Conservation (phyloP, 2,113 vertebrate species). For the Syngnathus scovelli region DNA sequence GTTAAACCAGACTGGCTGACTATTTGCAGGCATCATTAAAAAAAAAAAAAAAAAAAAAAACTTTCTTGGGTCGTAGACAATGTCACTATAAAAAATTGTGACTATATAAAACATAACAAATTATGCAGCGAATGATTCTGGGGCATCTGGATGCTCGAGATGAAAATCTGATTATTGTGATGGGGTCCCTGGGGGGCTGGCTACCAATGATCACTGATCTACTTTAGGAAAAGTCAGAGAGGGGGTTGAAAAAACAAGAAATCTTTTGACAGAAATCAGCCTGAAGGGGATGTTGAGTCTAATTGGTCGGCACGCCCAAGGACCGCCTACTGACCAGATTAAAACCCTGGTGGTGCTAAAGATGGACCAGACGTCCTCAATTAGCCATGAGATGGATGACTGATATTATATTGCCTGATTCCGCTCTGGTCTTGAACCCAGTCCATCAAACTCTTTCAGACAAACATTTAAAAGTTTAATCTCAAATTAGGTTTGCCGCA, state of each 20-base stretch:
- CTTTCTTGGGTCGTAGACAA: too few relatives aligned
- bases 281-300: conserved; percentile 51
- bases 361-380: neutral
- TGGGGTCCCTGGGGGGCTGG: conserved; percentile 43
- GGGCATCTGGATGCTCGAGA: conserved; percentile 30
- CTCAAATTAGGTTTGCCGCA: neutral
- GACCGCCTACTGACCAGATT: conserved; percentile 20
- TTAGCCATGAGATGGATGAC: too few relatives aligned
- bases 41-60: too few relatives aligned
- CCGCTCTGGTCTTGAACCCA: too few relatives aligned
- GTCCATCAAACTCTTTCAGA: too few relatives aligned
- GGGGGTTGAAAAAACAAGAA: neutral
- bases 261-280: conserved; percentile 56
- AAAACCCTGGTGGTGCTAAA: neutral
- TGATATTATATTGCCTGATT: neutral
- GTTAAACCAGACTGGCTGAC: too few relatives aligned
- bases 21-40: too few relatives aligned
- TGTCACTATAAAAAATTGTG: too few relatives aligned
- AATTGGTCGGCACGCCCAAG: conserved; percentile 50
- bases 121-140: too few relatives aligned
- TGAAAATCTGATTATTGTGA: conserved; percentile 66
- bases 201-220: conserved; percentile 58
- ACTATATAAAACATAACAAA: too few relatives aligned
- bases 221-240: conserved; percentile 43
- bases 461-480: neutral